These are phyloP conservation scores for Cetonia aurata DNA, from an alignment of 2,888 invertebrate genomes.

Conservation along the genomic window DNA sequence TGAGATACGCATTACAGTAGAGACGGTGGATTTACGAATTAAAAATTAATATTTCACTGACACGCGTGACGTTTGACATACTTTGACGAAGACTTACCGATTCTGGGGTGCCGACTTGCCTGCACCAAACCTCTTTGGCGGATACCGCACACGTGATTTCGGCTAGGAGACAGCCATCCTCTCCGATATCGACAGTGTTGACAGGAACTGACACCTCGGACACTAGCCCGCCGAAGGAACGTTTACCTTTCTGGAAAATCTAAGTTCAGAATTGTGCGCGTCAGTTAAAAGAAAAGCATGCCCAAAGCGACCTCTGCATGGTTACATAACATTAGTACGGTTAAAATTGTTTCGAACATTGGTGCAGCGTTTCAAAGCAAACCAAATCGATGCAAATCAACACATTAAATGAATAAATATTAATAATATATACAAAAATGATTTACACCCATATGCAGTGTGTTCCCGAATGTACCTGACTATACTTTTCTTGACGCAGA, in stretches of 20 bases:
- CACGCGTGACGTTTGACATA: background rate
- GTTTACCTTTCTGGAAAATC: constrained; percentile 63
- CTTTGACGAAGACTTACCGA: constrained; percentile 63
- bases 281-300: constrained; percentile 30
- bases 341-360: constrained; percentile 13
- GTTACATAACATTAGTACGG: constrained; percentile 26
- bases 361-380: constrained; percentile 32
- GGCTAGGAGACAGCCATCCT: constrained; percentile 65
- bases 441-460: too few relatives aligned
- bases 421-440: background rate
- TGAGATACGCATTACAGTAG: background rate
- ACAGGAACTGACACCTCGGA: constrained; percentile 62
- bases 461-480: too few relatives aligned
- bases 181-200: constrained; percentile 61
- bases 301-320: constrained; percentile 42
- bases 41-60: background rate
- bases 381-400: constrained; percentile 1
- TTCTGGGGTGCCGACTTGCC: constrained; percentile 68
- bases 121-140: constrained; percentile 69
- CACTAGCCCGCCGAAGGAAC: constrained; percentile 12
- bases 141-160: constrained; percentile 65
- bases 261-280: constrained; percentile 47
- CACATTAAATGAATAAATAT: constrained; percentile 1
- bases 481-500: too few relatives aligned
- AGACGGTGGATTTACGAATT: background rate